Conservation (phyloP, 30 jellyfish, hydroid and myxozoan species). For the Turritopsis rubra region DNA sequence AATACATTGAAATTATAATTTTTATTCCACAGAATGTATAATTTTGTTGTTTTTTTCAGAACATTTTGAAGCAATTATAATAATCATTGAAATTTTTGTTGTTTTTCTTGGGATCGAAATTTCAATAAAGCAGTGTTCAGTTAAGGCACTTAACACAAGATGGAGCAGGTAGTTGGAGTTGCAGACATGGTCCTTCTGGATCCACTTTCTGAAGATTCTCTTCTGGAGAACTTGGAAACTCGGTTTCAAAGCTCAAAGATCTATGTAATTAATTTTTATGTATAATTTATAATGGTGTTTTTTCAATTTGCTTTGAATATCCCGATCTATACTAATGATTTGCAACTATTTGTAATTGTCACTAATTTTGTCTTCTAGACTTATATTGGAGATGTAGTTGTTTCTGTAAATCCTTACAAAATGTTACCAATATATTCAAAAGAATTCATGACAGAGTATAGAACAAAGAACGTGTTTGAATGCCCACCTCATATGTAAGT, state of each 20-base stretch:
- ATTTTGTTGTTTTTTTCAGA: too few relatives aligned
- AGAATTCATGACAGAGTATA: conserved; percentile 66
- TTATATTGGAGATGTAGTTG: conserved; percentile 97
- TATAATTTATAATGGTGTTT: too few relatives aligned
- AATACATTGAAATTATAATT: not conserved
- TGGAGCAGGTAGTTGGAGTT: conserved; percentile 77
- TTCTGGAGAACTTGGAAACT: conserved; percentile 54
- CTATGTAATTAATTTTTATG: conserved; percentile 49
- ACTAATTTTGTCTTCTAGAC: conserved; percentile 38
- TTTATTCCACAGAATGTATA: not conserved
- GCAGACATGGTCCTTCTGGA: conserved; percentile 96
- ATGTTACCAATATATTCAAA: conserved; percentile 61
- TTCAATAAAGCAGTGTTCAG: not conserved
- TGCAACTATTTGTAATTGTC: not conserved
- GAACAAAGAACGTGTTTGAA: conserved; percentile 88
- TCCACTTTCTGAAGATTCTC: conserved; percentile 89
- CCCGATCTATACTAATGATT: not conserved
- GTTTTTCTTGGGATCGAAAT: not conserved
- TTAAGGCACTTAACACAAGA: conserved; percentile 7
- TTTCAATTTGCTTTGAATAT: not conserved
- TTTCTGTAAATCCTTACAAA: conserved; percentile 90
- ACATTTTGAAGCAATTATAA: not conserved
- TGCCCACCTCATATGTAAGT: conserved; percentile 98
- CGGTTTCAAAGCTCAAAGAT: conserved; percentile 57
- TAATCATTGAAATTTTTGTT: not conserved